Percentiles rank a stretch among this genome's conserved stretches.
phyloP scores from a whole-genome alignment of 2,888 invertebrate species.

The Andrena bicolor region DNA sequence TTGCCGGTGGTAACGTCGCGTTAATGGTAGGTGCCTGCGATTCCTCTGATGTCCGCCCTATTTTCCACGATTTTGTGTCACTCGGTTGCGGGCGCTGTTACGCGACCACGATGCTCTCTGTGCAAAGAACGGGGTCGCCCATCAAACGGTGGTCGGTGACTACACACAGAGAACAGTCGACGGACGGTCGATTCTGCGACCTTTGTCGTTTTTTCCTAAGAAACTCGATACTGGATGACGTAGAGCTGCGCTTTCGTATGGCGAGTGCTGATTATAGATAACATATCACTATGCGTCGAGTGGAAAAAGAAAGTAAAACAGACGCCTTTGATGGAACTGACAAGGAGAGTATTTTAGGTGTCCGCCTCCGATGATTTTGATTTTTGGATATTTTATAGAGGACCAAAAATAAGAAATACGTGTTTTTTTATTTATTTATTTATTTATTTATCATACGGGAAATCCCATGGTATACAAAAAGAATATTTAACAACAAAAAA shows the following conservation, averaged over 20 bases:
- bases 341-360: too few species aligned
- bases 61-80: constrained; percentile 7
- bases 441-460: too few species aligned
- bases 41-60: constrained; percentile 7
- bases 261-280: too few species aligned
- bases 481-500: too few species aligned
- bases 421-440: too few species aligned
- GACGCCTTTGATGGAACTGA: background rate
- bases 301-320: background rate
- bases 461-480: too few species aligned
- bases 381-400: too few species aligned
- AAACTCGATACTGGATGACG: background rate
- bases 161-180: background rate
- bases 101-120: background rate
- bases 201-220: background rate
- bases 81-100: constrained; percentile 8
- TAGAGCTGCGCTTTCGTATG: background rate
- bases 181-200: background rate
- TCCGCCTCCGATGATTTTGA: too few species aligned
- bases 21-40: background rate
- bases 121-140: background rate
- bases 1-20: constrained; percentile 1
- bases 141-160: background rate
- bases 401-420: too few species aligned
- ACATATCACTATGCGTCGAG: too few species aligned